Conservation (phyloP, 2,888 invertebrate genomes). For the Dicycla oo region DNA sequence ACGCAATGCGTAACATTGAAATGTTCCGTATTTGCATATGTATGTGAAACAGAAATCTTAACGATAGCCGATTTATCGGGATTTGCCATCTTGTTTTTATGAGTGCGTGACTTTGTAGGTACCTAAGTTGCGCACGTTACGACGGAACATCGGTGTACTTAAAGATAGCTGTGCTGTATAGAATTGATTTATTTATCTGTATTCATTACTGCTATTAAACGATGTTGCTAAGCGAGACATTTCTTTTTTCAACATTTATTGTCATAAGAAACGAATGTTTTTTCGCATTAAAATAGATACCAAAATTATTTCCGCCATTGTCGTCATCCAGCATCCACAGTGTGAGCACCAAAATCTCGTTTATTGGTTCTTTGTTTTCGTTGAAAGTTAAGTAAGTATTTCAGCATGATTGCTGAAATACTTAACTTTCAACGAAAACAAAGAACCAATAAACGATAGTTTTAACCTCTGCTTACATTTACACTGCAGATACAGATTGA, state of each 20-base stretch:
- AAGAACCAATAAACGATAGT: too few species aligned
- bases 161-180: constrained; percentile 52
- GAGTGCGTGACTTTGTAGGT: constrained; percentile 70
- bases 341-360: too few species aligned
- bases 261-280: not conserved
- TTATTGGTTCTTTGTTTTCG: not conserved
- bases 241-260: not conserved
- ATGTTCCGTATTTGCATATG: constrained; percentile 72
- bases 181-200: constrained; percentile 67
- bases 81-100: constrained; percentile 75
- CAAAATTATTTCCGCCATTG: constrained; percentile 3
- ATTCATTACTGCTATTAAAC: constrained; percentile 59
- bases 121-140: constrained; percentile 64
- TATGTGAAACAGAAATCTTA: constrained; percentile 78
- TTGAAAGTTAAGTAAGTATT: not conserved
- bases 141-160: constrained; percentile 62
- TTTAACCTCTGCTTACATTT: not conserved
- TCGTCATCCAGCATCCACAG: not conserved
- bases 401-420: too few species aligned
- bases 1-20: constrained; percentile 73
- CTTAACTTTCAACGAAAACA: too few species aligned
- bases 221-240: not conserved
- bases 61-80: constrained; percentile 77
- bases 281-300: not conserved
- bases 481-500: not conserved